These are phyloP conservation scores for Uloborus diversus DNA, from an alignment of 1,140 invertebrate genomes.

Conservation along the genomic window DNA sequence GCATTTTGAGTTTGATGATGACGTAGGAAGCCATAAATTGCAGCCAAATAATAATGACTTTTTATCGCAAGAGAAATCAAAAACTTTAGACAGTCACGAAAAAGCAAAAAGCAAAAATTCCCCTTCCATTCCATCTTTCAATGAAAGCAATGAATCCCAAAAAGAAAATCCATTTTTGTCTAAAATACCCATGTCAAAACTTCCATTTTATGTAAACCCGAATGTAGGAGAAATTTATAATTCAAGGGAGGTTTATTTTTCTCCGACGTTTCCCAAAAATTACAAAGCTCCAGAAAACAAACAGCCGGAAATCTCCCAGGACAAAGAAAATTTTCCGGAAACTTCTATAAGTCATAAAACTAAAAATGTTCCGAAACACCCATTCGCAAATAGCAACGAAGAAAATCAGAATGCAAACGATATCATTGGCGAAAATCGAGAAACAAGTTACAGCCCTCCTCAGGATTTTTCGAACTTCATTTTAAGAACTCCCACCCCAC, in stretches of 20 bases:
- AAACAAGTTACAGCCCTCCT: neutral
- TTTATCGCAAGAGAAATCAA: no score
- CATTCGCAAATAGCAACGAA: neutral
- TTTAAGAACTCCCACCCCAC: neutral
- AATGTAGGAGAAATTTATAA: neutral
- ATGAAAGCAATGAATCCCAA: neutral
- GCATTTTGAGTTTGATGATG: no score
- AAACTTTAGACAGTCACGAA: no score
- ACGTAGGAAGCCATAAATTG: no score
- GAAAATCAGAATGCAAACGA: neutral
- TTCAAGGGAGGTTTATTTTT: slow-evolving; percentile 2
- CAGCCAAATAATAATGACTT: no score
- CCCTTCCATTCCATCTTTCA: neutral
- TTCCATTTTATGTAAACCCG: neutral
- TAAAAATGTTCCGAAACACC: neutral
- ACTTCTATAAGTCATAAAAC: neutral
- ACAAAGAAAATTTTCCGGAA: neutral
- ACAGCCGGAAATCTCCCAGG: neutral
- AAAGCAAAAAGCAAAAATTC: neutral
- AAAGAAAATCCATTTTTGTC: no score
- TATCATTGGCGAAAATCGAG: neutral
- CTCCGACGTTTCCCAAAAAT: slow-evolving; percentile 8
- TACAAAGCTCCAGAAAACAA: neutral
- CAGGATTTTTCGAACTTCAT: neutral
- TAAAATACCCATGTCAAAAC: neutral